A percentile compares a stretch with the other conserved stretches of the same genome.
These are phyloP conservation scores for Psittacula derbiana DNA, from an alignment of 2,797 vertebrate genomes.

Conservation along the genomic window DNA sequence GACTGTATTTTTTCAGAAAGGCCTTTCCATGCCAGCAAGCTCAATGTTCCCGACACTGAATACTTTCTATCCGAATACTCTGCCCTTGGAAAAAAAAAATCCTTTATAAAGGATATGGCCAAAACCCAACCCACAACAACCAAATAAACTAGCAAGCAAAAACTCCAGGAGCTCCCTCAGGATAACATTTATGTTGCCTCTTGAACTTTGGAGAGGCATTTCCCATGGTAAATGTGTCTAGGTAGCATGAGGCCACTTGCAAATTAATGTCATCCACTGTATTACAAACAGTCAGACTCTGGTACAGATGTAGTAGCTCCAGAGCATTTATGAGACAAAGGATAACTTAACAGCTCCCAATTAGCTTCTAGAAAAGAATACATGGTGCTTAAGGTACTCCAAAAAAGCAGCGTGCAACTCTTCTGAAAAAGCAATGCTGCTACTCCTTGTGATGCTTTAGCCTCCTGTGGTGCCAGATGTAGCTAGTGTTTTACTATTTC, in stretches of 20 bases:
- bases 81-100: background rate
- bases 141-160: background rate
- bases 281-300: slow-evolving; percentile 22
- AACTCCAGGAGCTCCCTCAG: background rate
- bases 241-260: background rate
- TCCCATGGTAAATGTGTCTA: accelerated
- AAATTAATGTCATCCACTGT: background rate
- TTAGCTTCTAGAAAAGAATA: slow-evolving; percentile 63
- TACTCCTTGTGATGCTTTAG: slow-evolving; percentile 48
- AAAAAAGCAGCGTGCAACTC: slow-evolving; percentile 64
- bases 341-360: slow-evolving; percentile 55
- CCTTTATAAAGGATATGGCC: background rate
- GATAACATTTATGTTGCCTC: background rate
- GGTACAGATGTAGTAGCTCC: slow-evolving; percentile 26
- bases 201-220: background rate
- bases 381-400: slow-evolving; percentile 28
- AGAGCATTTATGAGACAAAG: slow-evolving; percentile 59
- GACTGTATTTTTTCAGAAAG: background rate
- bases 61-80: background rate
- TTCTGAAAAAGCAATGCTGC: slow-evolving; percentile 35
- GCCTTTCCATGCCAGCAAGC: background rate
- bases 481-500: slow-evolving; percentile 73
- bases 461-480: slow-evolving; percentile 76
- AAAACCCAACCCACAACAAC: background rate
- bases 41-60: background rate